phyloP scores from a whole-genome alignment of 2,888 invertebrate species.

The Sarcophaga caerulescens region DNA sequence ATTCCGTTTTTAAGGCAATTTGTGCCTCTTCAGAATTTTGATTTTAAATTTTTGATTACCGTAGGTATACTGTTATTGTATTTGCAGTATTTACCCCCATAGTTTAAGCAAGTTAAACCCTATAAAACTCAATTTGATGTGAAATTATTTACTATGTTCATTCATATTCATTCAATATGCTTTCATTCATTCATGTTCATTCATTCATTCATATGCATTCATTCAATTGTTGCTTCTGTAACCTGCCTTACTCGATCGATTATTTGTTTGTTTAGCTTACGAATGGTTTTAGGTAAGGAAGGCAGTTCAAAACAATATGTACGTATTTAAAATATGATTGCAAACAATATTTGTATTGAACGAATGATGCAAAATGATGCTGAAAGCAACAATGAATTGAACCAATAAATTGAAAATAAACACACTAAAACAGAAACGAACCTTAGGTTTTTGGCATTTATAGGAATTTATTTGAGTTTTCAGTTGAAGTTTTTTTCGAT shows the following conservation, averaged over 20 bases:
- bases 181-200: too few species aligned
- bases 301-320: neutral
- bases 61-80: too few species aligned
- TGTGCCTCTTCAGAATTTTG: too few species aligned
- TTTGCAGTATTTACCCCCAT: too few species aligned
- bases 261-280: neutral
- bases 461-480: neutral
- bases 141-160: conserved; percentile 21
- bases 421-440: neutral
- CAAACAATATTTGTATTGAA: conserved; percentile 32
- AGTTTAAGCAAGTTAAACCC: neutral
- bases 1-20: too few species aligned
- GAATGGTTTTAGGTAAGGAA: too few species aligned
- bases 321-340: conserved; percentile 17
- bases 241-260: neutral
- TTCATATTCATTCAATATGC: too few species aligned
- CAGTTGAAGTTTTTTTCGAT: neutral
- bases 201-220: too few species aligned
- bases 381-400: conserved; percentile 43
- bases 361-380: conserved; percentile 27
- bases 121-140: neutral
- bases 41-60: too few species aligned
- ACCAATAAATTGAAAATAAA: conserved; percentile 49
- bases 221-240: too few species aligned
- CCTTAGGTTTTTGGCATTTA: conserved; percentile 35